phyloP scores from a whole-genome alignment of 2,113 vertebrate genomes.

The Protobothrops flavoviridis region DNA sequence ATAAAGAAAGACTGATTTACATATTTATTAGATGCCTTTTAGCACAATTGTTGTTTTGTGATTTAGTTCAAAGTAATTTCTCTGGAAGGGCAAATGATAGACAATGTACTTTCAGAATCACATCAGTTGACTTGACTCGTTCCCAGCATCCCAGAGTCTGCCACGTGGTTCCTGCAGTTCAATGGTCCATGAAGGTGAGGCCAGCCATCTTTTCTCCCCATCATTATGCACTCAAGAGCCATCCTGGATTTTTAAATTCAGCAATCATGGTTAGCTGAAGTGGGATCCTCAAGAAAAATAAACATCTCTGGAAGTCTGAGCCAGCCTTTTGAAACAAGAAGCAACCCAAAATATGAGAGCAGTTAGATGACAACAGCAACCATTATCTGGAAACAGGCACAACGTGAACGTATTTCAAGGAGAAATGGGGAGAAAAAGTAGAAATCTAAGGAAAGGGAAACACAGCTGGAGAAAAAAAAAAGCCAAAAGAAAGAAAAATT shows the following conservation, averaged over 20 bases:
- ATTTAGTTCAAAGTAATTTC: background rate
- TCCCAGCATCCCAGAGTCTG: background rate
- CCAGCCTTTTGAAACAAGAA: background rate
- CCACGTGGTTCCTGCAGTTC: background rate
- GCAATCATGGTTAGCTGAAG: background rate
- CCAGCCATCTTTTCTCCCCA: background rate
- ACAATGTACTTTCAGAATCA: background rate
- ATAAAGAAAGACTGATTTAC: background rate
- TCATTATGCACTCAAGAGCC: background rate
- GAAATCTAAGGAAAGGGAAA: background rate
- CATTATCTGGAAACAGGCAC: background rate
- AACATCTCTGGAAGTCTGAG: background rate
- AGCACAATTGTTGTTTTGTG: background rate
- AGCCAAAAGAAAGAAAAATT: background rate
- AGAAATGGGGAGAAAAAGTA: background rate
- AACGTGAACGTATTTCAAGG: background rate
- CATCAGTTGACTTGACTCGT: background rate
- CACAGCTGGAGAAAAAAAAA: background rate
- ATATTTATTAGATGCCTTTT: conserved; percentile 8
- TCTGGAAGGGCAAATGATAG: background rate
- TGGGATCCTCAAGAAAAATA: background rate
- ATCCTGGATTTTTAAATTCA: background rate
- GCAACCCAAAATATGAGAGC: background rate
- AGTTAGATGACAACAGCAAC: background rate
- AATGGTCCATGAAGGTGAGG: background rate